Evolutionary conservation across 2,797 vertebrate genomes (phyloP), one percentile per base, ranked within the genome.

Genomic region (Enteromius afrohamiltoni): DNA sequence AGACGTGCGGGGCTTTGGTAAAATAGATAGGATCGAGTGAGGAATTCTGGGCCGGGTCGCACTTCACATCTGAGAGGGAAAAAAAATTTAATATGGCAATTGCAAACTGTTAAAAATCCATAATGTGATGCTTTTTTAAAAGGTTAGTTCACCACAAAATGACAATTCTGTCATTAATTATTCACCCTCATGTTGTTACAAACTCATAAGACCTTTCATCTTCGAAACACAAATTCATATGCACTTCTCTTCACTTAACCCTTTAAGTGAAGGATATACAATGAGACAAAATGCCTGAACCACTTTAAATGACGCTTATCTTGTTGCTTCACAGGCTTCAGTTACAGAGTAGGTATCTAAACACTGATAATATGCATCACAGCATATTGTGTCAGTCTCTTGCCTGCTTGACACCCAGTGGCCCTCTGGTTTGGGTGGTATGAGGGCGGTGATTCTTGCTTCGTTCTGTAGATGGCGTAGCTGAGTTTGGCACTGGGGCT

Each of bases 371-470:
- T n/a, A 53, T n/a, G 19, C 71, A 55, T 37, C 29, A 53, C 29
- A 53, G 6, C 31, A 14, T 29, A 29, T 1, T 29, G 29, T 29
- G 29, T 29, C 29, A 29, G 26, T 10, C 19, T 49, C 89, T 91
- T 90, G 96, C 96, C 95, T 95, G 3, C 95, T 96, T 84, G 97
- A 97, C 86, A 97, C 94, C 97, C 96, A 98, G 16, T 93, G 95
- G 5, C 97, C 96, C 0, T 96, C 94, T 76, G 97, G 92, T 74
- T 90, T 94, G 7, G 95, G 96, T 1, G 96, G 96, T 71, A 94
- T 84, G 47, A 93, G 90, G 1, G 93, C 92, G 31, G 94, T 94
- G 88, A 94, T 92, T 82, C 89, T 91, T 13, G 88, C 90, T 69
- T 90, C 90, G 64, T 95, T 94, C 91, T 96, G 94, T 82, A 94